A percentile compares a stretch with the other conserved stretches of the same genome.
These are phyloP conservation scores for Drosophila baimaii DNA, from an alignment of 1,140 invertebrate species.

Conservation along the genomic window DNA sequence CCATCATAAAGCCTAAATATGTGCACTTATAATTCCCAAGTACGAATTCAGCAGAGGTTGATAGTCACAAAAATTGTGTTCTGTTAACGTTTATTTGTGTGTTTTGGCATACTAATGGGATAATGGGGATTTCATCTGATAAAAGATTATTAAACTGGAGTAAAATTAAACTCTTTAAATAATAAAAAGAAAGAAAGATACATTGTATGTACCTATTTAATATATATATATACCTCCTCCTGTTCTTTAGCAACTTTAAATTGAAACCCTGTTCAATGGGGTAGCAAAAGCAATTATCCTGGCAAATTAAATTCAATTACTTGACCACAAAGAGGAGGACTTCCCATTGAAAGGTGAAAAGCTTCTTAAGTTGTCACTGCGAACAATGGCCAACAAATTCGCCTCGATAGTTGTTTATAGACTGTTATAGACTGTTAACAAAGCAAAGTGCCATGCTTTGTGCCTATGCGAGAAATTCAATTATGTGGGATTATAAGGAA, in stretches of 20 bases:
- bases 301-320: conserved; percentile 21
- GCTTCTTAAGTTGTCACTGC: conserved; percentile 2
- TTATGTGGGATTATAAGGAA: conserved; percentile 8
- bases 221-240: neutral
- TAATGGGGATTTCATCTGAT: neutral
- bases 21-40: neutral
- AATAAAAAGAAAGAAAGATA: too few species aligned
- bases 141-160: neutral
- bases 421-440: neutral
- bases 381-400: conserved; percentile 2
- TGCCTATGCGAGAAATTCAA: conserved; percentile 11
- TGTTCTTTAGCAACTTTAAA: neutral
- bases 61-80: too few species aligned
- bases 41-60: neutral
- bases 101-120: too few species aligned
- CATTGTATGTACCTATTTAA: neutral
- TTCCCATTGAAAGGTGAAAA: conserved; percentile 7
- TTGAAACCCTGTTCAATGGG: neutral
- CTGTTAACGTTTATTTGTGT: too few species aligned
- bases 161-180: neutral
- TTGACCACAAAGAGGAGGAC: conserved; percentile 18
- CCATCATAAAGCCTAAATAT: too few species aligned
- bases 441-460: neutral
- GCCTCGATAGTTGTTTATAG: neutral
- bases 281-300: conserved; percentile 21